Conservation (phyloP, 2,113 vertebrate genomes). For the Psammodynastes pulverulentus region DNA sequence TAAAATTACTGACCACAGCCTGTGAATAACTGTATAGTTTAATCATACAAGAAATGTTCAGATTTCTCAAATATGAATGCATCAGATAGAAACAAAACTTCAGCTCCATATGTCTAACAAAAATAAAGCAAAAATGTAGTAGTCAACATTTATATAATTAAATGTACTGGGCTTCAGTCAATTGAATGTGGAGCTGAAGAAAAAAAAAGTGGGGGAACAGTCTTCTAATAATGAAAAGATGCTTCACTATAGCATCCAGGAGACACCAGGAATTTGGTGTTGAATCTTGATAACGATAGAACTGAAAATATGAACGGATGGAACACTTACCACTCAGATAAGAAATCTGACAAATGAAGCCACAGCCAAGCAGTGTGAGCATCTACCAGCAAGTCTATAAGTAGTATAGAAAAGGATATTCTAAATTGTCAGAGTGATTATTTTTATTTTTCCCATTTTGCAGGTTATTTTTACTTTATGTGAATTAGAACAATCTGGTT, state of each 20-base stretch:
- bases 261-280: neutral
- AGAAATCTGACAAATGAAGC: neutral
- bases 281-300: neutral
- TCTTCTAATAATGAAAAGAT: neutral
- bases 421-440: neutral
- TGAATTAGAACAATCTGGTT: neutral
- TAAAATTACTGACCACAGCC: neutral
- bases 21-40: neutral
- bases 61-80: neutral
- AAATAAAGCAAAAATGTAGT: neutral
- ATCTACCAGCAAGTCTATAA: neutral
- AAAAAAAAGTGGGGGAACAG: accelerated
- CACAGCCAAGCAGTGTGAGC: neutral
- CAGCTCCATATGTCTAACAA: neutral
- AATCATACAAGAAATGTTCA: neutral
- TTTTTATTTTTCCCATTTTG: neutral
- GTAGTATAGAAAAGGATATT: neutral
- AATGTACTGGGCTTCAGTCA: neutral
- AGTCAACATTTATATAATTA: neutral
- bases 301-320: neutral
- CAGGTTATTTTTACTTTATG: neutral
- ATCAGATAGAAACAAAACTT: neutral
- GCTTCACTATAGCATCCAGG: neutral
- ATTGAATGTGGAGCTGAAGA: neutral
- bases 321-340: neutral